These are phyloP conservation scores for Halcyon malimbica DNA, from an alignment of 2,113 vertebrate species.

Conservation along the genomic window DNA sequence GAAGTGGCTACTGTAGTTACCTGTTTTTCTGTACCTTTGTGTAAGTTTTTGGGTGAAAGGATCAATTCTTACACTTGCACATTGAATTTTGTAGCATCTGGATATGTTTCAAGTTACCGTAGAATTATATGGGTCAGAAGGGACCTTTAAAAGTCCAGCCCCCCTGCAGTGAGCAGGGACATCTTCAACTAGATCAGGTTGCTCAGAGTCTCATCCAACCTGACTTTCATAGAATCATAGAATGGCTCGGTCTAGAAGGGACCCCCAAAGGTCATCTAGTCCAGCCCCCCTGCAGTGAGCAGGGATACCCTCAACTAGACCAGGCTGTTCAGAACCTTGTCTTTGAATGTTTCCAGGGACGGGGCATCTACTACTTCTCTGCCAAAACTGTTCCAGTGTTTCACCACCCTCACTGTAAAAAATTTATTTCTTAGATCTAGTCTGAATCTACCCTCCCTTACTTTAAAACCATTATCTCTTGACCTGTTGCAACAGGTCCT, in stretches of 20 bases:
- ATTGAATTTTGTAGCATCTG: not conserved
- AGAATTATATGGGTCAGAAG: not conserved
- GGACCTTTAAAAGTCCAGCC: not conserved
- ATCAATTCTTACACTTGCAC: not conserved
- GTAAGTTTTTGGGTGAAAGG: not conserved
- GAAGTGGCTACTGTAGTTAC: not conserved
- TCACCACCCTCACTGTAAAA: not conserved
- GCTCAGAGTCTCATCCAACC: not conserved
- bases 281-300: not conserved
- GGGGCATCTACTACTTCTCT: not conserved
- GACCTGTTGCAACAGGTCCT: accelerated
- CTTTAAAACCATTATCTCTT: not conserved
- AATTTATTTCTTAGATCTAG: not conserved
- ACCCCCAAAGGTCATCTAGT: not conserved
- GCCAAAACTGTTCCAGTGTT: not conserved
- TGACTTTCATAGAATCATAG: too few species aligned
- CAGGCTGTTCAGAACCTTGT: not conserved
- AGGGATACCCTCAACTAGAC: not conserved
- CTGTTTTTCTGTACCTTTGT: not conserved
- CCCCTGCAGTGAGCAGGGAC: not conserved
- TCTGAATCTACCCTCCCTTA: not conserved
- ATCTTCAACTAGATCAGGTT: not conserved
- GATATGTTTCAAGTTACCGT: not conserved
- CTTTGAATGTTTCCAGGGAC: not conserved
- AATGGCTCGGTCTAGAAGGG: not conserved